phyloP scores from a whole-genome alignment of 2,113 vertebrate genomes.

The Machaerirhynchus nigripectus region DNA sequence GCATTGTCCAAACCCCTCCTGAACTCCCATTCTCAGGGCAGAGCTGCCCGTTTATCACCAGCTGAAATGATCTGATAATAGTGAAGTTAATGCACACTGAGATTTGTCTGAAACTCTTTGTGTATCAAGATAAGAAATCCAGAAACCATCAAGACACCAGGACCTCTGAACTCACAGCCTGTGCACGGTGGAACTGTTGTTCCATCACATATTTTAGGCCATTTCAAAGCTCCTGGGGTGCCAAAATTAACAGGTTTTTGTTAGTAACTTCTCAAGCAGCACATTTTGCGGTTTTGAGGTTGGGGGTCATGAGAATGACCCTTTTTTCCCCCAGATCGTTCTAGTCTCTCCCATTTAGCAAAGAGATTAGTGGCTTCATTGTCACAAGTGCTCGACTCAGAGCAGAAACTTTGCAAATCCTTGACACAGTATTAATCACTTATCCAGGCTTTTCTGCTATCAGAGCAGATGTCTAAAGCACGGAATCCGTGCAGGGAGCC shows the following conservation, averaged over 20 bases:
- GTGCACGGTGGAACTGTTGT: fast-evolving
- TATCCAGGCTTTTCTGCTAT: neutral
- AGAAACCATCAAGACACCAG: neutral
- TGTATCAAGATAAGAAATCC: neutral
- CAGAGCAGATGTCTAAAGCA: slow-evolving; percentile 35
- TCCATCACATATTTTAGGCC: neutral
- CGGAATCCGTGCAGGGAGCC: neutral
- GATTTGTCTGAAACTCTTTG: neutral
- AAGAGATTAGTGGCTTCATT: neutral
- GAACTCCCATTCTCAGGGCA: neutral
- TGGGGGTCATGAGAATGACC: neutral
- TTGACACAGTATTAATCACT: slow-evolving; percentile 8
- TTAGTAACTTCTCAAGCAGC: neutral
- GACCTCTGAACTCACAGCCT: neutral
- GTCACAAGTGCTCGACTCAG: neutral
- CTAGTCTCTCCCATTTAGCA: neutral
- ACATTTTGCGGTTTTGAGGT: neutral
- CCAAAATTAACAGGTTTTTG: neutral
- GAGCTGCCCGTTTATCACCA: neutral
- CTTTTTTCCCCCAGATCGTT: neutral
- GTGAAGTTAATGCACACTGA: fast-evolving
- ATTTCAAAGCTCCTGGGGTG: neutral
- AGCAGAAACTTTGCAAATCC: slow-evolving; percentile 15
- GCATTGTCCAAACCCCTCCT: fast-evolving
- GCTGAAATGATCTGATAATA: neutral